These are phyloP conservation scores for Rousettus madagascariensis DNA, from an alignment of 2,797 vertebrate genomes.

Conservation along the genomic window DNA sequence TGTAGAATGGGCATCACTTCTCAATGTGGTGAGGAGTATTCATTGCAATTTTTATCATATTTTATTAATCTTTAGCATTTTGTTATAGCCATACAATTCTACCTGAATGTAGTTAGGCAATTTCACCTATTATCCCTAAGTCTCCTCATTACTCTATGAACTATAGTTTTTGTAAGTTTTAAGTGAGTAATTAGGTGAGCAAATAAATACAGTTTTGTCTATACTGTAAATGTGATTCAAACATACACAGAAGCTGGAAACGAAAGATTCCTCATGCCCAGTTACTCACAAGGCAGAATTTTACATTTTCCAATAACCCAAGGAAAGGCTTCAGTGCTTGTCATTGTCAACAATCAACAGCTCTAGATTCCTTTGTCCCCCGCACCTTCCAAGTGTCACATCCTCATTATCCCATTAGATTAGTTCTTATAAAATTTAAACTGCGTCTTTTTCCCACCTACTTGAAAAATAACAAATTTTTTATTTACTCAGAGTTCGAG, in stretches of 20 bases:
- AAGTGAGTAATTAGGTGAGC: conserved; percentile 35
- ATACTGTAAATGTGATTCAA: conserved; percentile 3
- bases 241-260: conserved; percentile 30
- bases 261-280: conserved; percentile 1
- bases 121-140: background rate
- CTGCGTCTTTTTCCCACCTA: background rate
- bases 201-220: conserved; percentile 1
- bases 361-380: background rate
- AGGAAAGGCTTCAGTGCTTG: conserved; percentile 55
- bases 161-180: conserved; percentile 49
- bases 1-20: background rate
- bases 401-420: background rate
- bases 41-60: background rate
- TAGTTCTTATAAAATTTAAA: background rate
- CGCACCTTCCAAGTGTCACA: background rate
- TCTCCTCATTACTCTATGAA: conserved; percentile 26
- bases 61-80: background rate
- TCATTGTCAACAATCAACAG: background rate
- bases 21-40: background rate
- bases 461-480: background rate
- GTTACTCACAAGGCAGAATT: background rate
- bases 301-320: conserved; percentile 59
- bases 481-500: background rate
- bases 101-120: conserved; percentile 50
- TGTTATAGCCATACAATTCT: conserved; percentile 7